Conservation (phyloP, 2,113 vertebrate species). For the Alosa alosa region DNA sequence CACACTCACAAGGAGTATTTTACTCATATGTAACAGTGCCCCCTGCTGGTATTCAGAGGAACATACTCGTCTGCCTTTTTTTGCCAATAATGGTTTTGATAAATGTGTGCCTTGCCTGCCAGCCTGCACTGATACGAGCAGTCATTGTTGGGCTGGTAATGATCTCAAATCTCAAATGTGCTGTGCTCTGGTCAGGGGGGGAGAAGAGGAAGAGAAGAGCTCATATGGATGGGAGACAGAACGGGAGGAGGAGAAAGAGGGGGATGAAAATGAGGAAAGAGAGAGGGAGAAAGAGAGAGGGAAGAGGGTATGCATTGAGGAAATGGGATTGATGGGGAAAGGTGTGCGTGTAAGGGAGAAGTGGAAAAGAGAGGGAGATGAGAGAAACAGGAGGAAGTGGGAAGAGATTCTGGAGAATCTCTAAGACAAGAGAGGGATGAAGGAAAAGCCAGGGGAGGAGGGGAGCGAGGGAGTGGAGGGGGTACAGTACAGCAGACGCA, state of each 20-base stretch:
- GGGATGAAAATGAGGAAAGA: too few species aligned
- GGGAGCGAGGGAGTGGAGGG: neutral
- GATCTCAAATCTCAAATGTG: neutral
- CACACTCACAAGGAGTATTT: neutral
- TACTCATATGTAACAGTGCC: neutral
- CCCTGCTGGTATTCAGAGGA: conserved; percentile 9
- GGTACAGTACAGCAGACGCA: too few species aligned
- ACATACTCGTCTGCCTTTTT: neutral
- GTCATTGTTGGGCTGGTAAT: neutral
- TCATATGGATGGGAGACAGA: neutral
- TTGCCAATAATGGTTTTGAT: neutral
- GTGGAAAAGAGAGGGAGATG: neutral
- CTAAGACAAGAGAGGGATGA: neutral
- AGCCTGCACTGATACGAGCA: neutral
- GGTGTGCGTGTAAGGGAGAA: neutral
- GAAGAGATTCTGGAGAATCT: neutral
- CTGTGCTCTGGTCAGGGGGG: neutral
- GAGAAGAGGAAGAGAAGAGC: neutral
- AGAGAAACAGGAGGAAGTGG: neutral
- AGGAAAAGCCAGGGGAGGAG: neutral
- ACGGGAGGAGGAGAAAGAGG: neutral
- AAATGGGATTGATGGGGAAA: too few species aligned
- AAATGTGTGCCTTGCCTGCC: neutral
- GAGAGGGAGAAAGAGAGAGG: too few species aligned
- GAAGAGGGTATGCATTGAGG: too few species aligned